Evolutionary conservation across 2,888 invertebrate species (phyloP), one percentile per base, ranked within the genome.

Genomic region (Mythimna impura): DNA sequence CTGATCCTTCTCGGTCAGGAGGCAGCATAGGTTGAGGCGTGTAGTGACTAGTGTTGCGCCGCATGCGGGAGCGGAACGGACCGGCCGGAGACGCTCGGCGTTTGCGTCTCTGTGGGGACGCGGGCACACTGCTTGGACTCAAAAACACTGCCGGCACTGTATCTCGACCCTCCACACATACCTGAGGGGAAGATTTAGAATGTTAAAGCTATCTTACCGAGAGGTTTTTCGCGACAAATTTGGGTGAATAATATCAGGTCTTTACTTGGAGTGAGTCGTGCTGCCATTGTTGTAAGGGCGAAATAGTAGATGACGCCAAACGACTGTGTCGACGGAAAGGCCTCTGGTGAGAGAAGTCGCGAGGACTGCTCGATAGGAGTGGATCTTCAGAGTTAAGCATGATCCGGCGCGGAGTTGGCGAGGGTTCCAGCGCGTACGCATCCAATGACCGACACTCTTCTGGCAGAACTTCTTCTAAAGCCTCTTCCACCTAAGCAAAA

Each of bases 21-120:
- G 99, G 98, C 70, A 99, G 96, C 89, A 99, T 98, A 0, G 99
- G 99, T 43, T 99, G 98, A 20, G 99, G 99, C 0, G 99, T 99
- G 93, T 98, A 99, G 76, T 97, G 97, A 8, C 91, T 92, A 81
- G 91, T 93, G 73, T 91, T 93, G 87, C 92, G 97, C 65, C 94
- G 96, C 94, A 94, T 97, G 75, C 93, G 97, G 79, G 95, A 94
- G 25, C 94, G 92, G 82, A 92, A 93, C 0, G 96, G 96, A 67
- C 97, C 97, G 30, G 97, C 97, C 71, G 97, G 96, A 34, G 97
- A 97, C 81, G 97, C 96, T 85, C 97, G 97, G 52, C 97, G 96
- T 82, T 97, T 97, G 83, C 97, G 96, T 78, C 97, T 96, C 67
- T 97, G 96, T 8, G 98, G 97, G 87, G 97, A 98, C 43, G 97